phyloP scores from a whole-genome alignment of 2,888 invertebrate species.

The Drosophila nigricruria region DNA sequence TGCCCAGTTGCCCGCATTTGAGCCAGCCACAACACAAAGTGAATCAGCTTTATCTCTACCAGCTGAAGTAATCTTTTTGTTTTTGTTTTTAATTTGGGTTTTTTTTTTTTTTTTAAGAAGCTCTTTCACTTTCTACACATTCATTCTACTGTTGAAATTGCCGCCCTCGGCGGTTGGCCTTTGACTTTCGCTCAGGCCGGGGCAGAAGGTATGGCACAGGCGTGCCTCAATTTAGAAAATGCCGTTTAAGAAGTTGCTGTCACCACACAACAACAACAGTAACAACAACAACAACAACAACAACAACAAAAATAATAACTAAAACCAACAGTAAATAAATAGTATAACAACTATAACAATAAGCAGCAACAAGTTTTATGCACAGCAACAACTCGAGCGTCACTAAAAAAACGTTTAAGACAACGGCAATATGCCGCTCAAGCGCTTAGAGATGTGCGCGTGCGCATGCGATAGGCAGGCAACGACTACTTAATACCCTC shows the following conservation, averaged over 20 bases:
- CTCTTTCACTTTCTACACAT: constrained; percentile 68
- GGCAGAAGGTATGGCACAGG: constrained; percentile 2
- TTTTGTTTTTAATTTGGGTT: background rate
- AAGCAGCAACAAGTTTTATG: constrained; percentile 41
- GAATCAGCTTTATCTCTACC: background rate
- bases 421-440: constrained; percentile 47
- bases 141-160: constrained; percentile 58
- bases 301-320: constrained; percentile 23
- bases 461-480: background rate
- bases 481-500: background rate
- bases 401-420: constrained; percentile 70
- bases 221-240: constrained; percentile 41
- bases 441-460: constrained; percentile 23
- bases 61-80: background rate
- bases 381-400: constrained; percentile 63
- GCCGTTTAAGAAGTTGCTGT: constrained; percentile 45
- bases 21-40: background rate
- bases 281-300: constrained; percentile 26
- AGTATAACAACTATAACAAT: constrained; percentile 34
- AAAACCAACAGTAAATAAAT: constrained; percentile 29
- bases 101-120: background rate
- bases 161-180: constrained; percentile 26
- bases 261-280: constrained; percentile 41
- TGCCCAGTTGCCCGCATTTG: background rate
- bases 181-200: constrained; percentile 45